Evolutionary conservation across 1,140 invertebrate genomes (phyloP).

Genomic region (Dolichoris vasculosae): DNA sequence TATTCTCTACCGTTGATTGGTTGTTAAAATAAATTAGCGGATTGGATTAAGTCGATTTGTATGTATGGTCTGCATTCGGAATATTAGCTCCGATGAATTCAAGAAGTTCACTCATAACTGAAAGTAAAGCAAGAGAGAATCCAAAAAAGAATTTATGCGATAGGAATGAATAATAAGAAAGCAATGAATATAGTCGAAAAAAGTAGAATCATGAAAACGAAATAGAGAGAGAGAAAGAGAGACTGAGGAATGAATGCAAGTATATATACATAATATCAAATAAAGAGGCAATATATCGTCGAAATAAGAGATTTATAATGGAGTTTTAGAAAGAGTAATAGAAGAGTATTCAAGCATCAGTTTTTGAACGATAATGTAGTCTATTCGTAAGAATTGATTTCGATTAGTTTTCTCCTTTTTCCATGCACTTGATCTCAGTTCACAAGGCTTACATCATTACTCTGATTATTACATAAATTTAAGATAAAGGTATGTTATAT

Average conservation of each 20-base stretch:
- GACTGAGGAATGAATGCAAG: not conserved
- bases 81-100: constrained; percentile 17
- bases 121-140: not conserved
- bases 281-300: not conserved
- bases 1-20: not conserved
- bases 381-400: not conserved
- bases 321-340: not conserved
- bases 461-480: not conserved
- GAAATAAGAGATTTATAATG: constrained; percentile 15
- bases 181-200: too few relatives aligned
- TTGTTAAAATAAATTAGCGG: constrained; percentile 34
- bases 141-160: too few relatives aligned
- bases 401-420: not conserved
- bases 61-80: not conserved
- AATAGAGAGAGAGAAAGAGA: not conserved
- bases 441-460: not conserved
- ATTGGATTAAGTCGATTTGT: not conserved
- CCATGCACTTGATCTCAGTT: not conserved
- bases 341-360: too few relatives aligned
- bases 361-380: not conserved
- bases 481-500: too few relatives aligned
- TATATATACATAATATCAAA: not conserved
- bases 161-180: not conserved
- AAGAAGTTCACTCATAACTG: constrained; percentile 47
- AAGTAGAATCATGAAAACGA: not conserved